Evolutionary conservation across 2,797 vertebrate species (phyloP).

Genomic region (Poecilia picta): DNA sequence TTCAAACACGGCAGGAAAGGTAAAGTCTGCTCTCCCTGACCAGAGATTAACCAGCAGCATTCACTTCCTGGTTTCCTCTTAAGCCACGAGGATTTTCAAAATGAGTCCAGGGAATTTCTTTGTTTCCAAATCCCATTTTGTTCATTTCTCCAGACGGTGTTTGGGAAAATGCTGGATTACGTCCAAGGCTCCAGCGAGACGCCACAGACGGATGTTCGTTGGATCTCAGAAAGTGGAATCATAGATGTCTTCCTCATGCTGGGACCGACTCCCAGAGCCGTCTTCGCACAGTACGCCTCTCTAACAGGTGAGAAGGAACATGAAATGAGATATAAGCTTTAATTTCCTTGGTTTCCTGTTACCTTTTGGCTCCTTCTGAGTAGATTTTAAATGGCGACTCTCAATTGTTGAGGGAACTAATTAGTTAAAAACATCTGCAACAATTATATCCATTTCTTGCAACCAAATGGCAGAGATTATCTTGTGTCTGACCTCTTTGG

Average conservation of each 20-base stretch:
- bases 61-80: background rate
- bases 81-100: background rate
- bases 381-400: background rate
- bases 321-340: background rate
- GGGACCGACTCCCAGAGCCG: conserved; percentile 82
- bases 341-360: background rate
- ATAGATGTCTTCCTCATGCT: conserved; percentile 91
- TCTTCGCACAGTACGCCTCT: conserved; percentile 89
- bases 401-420: background rate
- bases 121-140: background rate
- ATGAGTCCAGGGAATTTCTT: background rate
- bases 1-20: conserved; percentile 93
- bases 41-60: background rate
- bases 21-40: conserved; percentile 34
- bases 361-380: background rate
- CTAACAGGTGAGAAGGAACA: conserved; percentile 83
- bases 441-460: background rate
- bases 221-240: conserved; percentile 95
- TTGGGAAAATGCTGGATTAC: conserved; percentile 85
- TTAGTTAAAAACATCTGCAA: background rate
- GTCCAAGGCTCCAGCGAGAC: conserved; percentile 90
- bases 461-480: background rate
- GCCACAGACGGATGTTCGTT: conserved; percentile 91
- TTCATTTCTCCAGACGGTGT: conserved; percentile 75
- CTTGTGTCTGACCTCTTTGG: background rate